Base-by-base conservation (phyloP, 2,797 vertebrate genomes). In the Cheirogaleus major region DNA sequence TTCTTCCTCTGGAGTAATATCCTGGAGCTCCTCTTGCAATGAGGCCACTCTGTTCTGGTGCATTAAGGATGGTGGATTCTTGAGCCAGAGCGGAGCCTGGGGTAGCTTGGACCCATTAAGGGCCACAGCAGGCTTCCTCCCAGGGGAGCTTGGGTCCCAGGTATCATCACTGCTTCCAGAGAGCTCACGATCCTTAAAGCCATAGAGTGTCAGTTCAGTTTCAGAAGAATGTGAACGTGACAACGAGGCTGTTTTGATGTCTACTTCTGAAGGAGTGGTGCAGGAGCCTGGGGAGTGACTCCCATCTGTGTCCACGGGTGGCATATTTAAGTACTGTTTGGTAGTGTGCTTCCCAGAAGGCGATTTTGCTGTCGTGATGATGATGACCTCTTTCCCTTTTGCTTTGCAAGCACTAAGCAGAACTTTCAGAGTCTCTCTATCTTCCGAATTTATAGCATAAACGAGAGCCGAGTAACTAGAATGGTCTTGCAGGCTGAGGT, bases 311-410 rank as follows among this genome's bases (percentile, higher is more conserved):
- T 99, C 99, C 23, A 98, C 98, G 27, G 99, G 99, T 79, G 99
- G 99, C 73, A 99, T 97, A 1, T 99, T 99, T 59, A 99, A 98
- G 97, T 99, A 99, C 98, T 99, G 99, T 83, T 99, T 99, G 0
- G 99, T 99, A 45, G 98, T 99, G 93, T 99, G 99, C 94, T 98
- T 98, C 32, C 99, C 99, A 0, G 99, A 99, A 0, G 98, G 98
- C 0, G 99, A 99, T 95, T 98, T 99, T 70, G 99, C 99, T 0
- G 98, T 99, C 0, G 99, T 99, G 97, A 99, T 99, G 95, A 99
- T 99, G 94, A 99, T 99, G 12, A 99, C 99, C 80, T 99, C 99
- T 93, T 99, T 99, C 1, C 99, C 99, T 14, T 97, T 99, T 0
- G 99, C 99, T 97, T 99, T 99, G 96, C 98, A 99, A 89, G 98